Evolutionary conservation across 1,140 invertebrate genomes (phyloP), one percentile per base, ranked within the genome.

Genomic region (Dufourea novaeangliae): DNA sequence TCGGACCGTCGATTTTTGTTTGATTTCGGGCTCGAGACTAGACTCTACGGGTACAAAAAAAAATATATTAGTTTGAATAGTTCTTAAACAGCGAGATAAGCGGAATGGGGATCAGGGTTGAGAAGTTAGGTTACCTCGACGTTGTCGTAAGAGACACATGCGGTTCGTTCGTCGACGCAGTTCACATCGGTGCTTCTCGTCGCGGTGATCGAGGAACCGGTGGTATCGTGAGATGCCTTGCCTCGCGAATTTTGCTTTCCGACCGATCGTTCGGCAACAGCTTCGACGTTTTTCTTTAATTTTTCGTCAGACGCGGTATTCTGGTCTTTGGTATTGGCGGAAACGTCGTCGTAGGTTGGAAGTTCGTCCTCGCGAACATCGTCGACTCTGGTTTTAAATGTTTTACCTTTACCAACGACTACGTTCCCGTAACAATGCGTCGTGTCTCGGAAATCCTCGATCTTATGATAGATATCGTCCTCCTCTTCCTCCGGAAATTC

Each of bases 401-500:
- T 3, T 5, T 37, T 37, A 0, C 37, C 20, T 61, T 79, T 25
- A 72, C 39, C 22, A 63, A 68, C 0, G 1, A 2, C 20, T n/a
- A 50, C 17, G 32, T 90, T 91, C 32, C 88, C 86, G 76, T 91
- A 91, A 20, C 34, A 39, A 5, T 68, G 75, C 12, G n/a, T 67
- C 2, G 79, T 78, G 2, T 87, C 80, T 6, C 66, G 72, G 17
- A 90, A 63, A 20, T 92, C 91, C 59, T 92, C 91, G 8, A 92
- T 92, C 57, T 83, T 88, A 14, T 92, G 87, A 69, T 92, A 92
- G 66, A 92, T 88, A 14, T 89, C 88, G 22, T 92, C 91, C 11
- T 91, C 88, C 2, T 92, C 88, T 17, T 91, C 88, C 0, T 78
- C 54, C 0, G 80, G 76, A 8, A 78, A 76, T 37, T 74, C 82